A percentile compares a stretch with the other conserved stretches of the same genome.
Conservation (phyloP, 2,113 vertebrate species). For the Cyprinodon brontotheroides region DNA sequence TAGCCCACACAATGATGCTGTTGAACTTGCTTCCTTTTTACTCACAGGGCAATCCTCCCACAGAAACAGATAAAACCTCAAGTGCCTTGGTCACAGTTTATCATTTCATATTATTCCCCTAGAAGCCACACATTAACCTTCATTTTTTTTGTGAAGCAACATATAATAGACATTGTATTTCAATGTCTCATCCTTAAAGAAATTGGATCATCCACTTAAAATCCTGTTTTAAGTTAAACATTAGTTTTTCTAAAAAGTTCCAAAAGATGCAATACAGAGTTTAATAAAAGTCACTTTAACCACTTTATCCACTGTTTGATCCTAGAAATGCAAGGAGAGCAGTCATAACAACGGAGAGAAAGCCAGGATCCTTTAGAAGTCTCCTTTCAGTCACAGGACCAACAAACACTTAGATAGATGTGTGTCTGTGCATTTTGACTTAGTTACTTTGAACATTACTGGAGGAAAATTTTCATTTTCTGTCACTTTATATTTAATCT, state of each 20-base stretch:
- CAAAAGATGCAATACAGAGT: background rate
- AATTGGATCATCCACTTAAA: background rate
- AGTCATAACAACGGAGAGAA: too few relatives aligned
- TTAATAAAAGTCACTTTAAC: background rate
- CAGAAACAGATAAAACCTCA: background rate
- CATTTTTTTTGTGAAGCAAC: background rate
- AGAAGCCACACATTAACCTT: background rate
- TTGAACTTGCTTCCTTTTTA: conserved; percentile 4
- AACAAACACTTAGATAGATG: too few relatives aligned
- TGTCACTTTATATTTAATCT: too few relatives aligned
- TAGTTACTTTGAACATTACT: too few relatives aligned
- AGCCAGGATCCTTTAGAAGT: too few relatives aligned
- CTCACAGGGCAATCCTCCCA: conserved; percentile 41
- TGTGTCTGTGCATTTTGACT: too few relatives aligned
- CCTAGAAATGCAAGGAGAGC: too few relatives aligned
- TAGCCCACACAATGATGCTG: background rate
- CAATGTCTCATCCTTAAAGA: background rate
- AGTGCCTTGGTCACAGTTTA: background rate
- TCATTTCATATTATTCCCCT: conserved; percentile 13
- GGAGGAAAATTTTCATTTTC: too few relatives aligned
- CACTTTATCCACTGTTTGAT: background rate
- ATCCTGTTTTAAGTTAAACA: background rate
- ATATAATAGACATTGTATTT: too few relatives aligned
- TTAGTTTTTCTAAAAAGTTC: background rate
- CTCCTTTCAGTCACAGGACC: too few relatives aligned